phyloP scores from a whole-genome alignment of 2,888 invertebrate genomes.

The Tineola bisselliella region DNA sequence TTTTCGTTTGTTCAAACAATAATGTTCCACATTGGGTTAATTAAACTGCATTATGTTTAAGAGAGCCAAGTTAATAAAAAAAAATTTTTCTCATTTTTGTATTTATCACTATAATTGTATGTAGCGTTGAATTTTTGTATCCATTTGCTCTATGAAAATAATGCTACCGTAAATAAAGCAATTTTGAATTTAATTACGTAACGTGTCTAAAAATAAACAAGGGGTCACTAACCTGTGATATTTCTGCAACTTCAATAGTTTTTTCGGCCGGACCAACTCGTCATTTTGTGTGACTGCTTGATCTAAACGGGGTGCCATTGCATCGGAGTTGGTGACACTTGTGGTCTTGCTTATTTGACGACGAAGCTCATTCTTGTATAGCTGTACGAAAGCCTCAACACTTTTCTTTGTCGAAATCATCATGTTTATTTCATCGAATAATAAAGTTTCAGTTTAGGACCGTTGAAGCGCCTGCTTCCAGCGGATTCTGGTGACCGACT shows the following conservation, averaged over 20 bases:
- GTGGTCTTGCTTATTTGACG: conserved; percentile 70
- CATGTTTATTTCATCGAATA: conserved; percentile 19
- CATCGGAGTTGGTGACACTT: conserved; percentile 69
- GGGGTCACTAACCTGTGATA: conserved; percentile 67
- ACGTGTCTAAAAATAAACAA: neutral
- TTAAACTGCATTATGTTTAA: too few relatives aligned
- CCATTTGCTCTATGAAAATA: neutral
- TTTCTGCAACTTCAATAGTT: conserved; percentile 63
- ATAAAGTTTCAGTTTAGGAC: neutral
- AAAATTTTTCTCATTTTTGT: too few relatives aligned
- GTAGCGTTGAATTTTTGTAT: neutral
- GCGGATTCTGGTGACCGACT: conserved; percentile 46
- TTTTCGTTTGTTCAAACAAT: too few relatives aligned
- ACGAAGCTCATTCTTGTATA: conserved; percentile 54
- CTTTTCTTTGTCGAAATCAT: conserved; percentile 56
- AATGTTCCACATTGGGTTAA: too few relatives aligned
- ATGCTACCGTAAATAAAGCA: neutral
- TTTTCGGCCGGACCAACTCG: conserved; percentile 47
- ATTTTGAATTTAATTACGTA: conserved; percentile 18
- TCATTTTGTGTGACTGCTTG: conserved; percentile 42
- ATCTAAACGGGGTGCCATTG: conserved; percentile 61
- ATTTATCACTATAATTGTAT: too few relatives aligned
- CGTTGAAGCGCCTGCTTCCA: conserved; percentile 31
- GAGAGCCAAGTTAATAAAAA: too few relatives aligned
- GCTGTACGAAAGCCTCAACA: conserved; percentile 45